Evolutionary conservation across 2,797 vertebrate genomes (phyloP).

Genomic region (Periparus ater): DNA sequence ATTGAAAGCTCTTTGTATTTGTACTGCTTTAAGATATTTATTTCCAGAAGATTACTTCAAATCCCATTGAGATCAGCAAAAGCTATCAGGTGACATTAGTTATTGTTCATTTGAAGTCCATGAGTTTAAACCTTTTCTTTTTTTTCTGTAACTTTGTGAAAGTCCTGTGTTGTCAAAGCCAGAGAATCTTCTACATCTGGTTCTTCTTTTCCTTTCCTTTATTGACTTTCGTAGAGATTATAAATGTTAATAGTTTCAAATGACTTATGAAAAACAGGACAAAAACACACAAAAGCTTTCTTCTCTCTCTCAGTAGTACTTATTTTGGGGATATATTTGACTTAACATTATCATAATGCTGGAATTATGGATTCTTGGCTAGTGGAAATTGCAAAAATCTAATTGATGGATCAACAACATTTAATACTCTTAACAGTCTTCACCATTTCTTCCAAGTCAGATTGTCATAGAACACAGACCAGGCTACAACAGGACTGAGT

Average conservation of each 20-base stretch:
- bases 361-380: neutral
- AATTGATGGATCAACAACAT: neutral
- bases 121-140: neutral
- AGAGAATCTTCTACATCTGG: neutral
- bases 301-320: neutral
- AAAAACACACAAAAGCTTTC: neutral
- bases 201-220: neutral
- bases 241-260: neutral
- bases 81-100: neutral
- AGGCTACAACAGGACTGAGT: neutral
- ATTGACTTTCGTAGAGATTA: neutral
- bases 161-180: neutral
- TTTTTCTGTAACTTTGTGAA: neutral
- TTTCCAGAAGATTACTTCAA: conserved; percentile 33
- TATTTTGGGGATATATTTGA: neutral
- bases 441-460: neutral
- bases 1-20: conserved; percentile 2
- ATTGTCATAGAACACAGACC: neutral
- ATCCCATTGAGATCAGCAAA: neutral
- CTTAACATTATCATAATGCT: neutral
- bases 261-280: neutral
- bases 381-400: neutral
- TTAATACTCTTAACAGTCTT: neutral
- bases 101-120: neutral
- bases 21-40: neutral